phyloP scores from a whole-genome alignment of 2,797 vertebrate species.

The Danio choprae region DNA sequence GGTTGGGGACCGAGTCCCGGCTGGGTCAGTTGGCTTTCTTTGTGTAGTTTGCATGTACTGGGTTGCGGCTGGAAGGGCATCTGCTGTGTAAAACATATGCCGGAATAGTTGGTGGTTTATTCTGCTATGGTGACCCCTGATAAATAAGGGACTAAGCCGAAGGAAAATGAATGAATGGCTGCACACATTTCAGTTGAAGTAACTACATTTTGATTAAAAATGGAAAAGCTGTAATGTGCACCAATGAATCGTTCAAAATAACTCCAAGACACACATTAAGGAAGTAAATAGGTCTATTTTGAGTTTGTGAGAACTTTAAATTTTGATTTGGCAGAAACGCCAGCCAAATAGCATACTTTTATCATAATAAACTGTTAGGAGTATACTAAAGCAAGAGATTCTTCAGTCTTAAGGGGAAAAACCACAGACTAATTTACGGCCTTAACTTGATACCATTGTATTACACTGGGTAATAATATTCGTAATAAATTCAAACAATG shows the following conservation, averaged over 20 bases:
- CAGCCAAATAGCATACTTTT: slow-evolving; percentile 7
- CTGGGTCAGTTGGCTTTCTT: too few relatives aligned
- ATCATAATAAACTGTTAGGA: slow-evolving; percentile 11
- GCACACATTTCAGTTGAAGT: neutral
- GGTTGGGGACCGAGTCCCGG: too few relatives aligned
- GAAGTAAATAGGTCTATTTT: neutral
- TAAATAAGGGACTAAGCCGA: too few relatives aligned
- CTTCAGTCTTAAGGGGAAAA: slow-evolving; percentile 4
- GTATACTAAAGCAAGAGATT: slow-evolving; percentile 3
- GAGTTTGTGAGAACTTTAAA: neutral
- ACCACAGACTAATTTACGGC: slow-evolving; percentile 19
- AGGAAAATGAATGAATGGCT: too few relatives aligned
- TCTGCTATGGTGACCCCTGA: too few relatives aligned
- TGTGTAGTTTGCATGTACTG: too few relatives aligned
- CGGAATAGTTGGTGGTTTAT: too few relatives aligned
- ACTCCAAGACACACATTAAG: neutral
- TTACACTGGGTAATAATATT: slow-evolving; percentile 11
- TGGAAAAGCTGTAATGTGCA: neutral
- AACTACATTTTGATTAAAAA: slow-evolving; percentile 1
- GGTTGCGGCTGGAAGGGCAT: too few relatives aligned
- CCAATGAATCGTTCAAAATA: neutral
- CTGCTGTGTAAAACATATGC: too few relatives aligned
- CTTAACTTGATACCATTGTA: slow-evolving; percentile 13
- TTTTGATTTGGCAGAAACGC: slow-evolving; percentile 20
- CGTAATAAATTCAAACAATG: slow-evolving; percentile 7